Base-by-base conservation (phyloP, 1,140 invertebrate genomes). In the Drosophila albomicans region DNA sequence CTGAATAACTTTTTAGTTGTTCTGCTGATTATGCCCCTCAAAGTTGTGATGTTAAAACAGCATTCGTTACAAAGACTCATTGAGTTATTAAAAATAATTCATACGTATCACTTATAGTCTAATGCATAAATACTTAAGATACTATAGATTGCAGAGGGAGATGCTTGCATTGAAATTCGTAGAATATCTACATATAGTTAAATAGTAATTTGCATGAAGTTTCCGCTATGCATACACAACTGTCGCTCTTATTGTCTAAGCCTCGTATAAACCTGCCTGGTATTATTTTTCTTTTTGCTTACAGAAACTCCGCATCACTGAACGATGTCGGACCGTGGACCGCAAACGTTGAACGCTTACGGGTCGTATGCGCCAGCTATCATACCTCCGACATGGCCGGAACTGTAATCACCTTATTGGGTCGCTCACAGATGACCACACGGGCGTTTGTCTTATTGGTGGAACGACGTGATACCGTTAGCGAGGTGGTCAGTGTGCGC, bases 381-480 rank as follows among this genome's bases (percentile, higher is more conserved):
- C 91, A 92, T 91, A 92, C 92, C 67, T 92, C 92, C 0, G 92
- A 92, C 88, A 92, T 92, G 43, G 91, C 89, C 16, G 88, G 76
- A 32, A 92, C 78, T 3, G 72, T 78, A 28, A 87, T 62, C 5
- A 84, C 71, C 57, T 85, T 92, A 61, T 57, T 91, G 54, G 91
- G 89, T 1, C 90, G 61, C 54, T 92, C 92, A 13, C 90, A 84
- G 46, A 92, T 92, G 8, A 92, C 82, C 1, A 92, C 92, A 1
- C 87, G 77, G 8, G 92, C 87, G 20, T 90, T 81, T 5, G 89
- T 72, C 48, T 91, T 92, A 58, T 85, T 92, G 5, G 88, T 92
- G 11, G 90, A 92, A 28, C 89, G 81, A 1, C 89, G 67, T 15
- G 91, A 92, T 1, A 92, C 89, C 1, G 91, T 92, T 43, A 92